Evolutionary conservation across 1,140 invertebrate genomes (phyloP).

Genomic region (Drosophila watanabei): DNA sequence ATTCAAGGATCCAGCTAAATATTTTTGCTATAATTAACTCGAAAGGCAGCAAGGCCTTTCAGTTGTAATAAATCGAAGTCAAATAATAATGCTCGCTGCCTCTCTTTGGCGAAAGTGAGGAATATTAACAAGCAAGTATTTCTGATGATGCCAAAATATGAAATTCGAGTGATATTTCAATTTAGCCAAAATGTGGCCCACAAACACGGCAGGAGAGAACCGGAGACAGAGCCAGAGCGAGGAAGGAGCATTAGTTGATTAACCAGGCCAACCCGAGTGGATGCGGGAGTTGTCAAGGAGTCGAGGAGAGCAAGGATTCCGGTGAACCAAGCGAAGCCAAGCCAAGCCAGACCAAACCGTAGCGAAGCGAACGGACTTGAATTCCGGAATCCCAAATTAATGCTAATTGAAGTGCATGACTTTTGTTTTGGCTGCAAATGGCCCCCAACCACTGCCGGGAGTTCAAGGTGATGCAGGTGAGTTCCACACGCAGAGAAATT

Average conservation of each 20-base stretch:
- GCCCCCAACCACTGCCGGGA: background rate
- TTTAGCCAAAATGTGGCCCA: constrained; percentile 10
- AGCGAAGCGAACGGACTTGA: background rate
- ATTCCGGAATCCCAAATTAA: constrained; percentile 30
- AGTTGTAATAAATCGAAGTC: constrained; percentile 5
- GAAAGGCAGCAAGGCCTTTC: too few relatives aligned
- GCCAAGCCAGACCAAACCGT: background rate
- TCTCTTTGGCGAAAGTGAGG: background rate
- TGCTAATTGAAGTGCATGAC: constrained; percentile 40
- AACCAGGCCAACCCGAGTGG: constrained; percentile 7
- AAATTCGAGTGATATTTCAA: constrained; percentile 16
- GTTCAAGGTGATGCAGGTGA: background rate
- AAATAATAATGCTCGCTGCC: background rate
- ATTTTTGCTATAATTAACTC: background rate
- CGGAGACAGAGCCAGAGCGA: background rate
- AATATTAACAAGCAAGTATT: background rate
- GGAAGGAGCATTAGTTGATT: constrained; percentile 13
- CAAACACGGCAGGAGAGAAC: background rate
- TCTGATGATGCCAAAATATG: background rate
- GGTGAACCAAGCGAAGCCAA: constrained; percentile 7
- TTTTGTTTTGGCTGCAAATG: constrained; percentile 18
- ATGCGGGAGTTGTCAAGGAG: constrained; percentile 14
- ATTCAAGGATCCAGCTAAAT: too few relatives aligned
- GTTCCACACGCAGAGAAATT: background rate
- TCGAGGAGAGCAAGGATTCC: background rate